These are phyloP conservation scores for Epinephelus lanceolatus DNA, from an alignment of 2,113 vertebrate genomes.

Conservation along the genomic window DNA sequence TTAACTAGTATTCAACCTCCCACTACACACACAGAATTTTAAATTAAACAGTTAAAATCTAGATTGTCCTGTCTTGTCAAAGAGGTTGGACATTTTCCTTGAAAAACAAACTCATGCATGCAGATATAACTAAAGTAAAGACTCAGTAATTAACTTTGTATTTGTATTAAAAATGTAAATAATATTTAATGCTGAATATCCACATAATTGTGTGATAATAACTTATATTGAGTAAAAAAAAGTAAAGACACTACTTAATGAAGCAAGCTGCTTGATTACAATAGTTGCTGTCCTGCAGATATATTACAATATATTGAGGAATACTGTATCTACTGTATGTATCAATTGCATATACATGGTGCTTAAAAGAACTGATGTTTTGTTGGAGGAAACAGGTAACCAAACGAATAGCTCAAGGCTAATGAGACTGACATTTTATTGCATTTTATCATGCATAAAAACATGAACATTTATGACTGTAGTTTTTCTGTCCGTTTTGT, in stretches of 20 bases:
- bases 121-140: neutral
- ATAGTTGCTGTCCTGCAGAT: neutral
- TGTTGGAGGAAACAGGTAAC: too few species aligned
- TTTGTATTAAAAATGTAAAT: neutral
- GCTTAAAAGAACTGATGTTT: neutral
- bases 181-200: neutral
- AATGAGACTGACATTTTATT: neutral
- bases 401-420: neutral
- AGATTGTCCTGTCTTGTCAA: too few species aligned
- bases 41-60: neutral
- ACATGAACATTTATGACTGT: neutral
- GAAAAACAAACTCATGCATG: neutral
- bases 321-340: neutral
- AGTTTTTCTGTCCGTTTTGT: neutral
- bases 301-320: neutral
- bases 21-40: too few species aligned
- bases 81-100: neutral
- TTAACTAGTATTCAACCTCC: too few species aligned
- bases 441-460: neutral
- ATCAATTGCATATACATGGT: neutral
- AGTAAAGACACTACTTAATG: neutral
- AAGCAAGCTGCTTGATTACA: neutral
- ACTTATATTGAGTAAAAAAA: neutral
- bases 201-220: neutral
- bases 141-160: neutral